Evolutionary conservation across 2,888 invertebrate genomes (phyloP), one percentile per base, ranked within the genome.

Genomic region (Lepidocyrtoides sp.): DNA sequence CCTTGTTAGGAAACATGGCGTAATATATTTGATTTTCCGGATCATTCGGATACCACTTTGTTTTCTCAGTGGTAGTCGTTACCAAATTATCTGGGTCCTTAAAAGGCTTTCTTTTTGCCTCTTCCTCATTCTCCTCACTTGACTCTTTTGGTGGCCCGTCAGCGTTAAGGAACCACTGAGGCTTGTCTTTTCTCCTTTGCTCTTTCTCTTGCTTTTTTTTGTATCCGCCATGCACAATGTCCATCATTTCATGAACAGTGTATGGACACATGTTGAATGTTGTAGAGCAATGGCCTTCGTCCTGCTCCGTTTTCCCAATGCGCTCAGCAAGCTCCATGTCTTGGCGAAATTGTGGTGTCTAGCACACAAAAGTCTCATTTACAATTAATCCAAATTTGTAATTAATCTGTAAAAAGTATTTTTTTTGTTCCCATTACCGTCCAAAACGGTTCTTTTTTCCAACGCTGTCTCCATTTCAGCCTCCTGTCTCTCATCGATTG

Each of bases 261-360:
- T 92, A 92, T n/a, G 92, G 92, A 69, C 92, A 92, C 14, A 87
- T 54, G 23, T 79, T 92, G 32, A 92, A 92, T 3, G 92, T 92
- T 7, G 89, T 54, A 2, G 90, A 83, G 51, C 92, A 92, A 12
- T 81, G 72, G 54, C 17, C 54, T 20, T 91, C 91, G 54, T 87
- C 88, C 29, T 91, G 75, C 12, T 89, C 83, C 7, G 60, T 41
- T 75, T 89, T 84, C 1, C 92, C 92, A 5, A 92, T 92, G 5
- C 92, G 29, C 23, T 91, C 79, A 36, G 92, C 92, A 0, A 92
- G 72, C 60, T 90, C 91, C 90, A 92, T 90, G 17, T 92, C 87
- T 26, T 92, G 85, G 7, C 91, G 75, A 36, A 92, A 92, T 41
- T 92, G 87, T 3, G 75, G 83, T 12, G 87, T 92, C 92, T 92